Base-by-base conservation (phyloP, 2,113 vertebrate genomes). In the Hucho hucho region DNA sequence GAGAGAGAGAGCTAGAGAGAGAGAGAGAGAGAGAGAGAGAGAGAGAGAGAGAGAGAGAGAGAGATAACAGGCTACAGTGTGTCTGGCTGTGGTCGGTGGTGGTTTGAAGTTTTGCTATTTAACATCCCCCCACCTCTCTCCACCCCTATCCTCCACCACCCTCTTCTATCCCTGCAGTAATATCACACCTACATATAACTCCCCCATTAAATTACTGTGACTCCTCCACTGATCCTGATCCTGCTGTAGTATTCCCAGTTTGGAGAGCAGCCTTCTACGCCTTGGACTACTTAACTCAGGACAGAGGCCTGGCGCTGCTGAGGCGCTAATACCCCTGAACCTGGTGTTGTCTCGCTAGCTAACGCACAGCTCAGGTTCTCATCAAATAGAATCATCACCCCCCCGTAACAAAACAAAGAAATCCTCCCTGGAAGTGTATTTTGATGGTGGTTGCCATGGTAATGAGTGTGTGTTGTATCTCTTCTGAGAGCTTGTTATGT, bases 401-500 rank as follows among this genome's bases (percentile, higher is more conserved):
- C 14, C 93, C 94, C 93, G 72, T 81, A 90, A 94, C 95, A 97
- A 96, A 97, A 97, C 95, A 95, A 94, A 97, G 96, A 97, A 96
- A 95, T 96, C 95, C 96, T 94, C 90, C 92, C 94, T 95, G 93
- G 93, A 92, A 93, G 91, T 94, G 91, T 95, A 94, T 96, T 97
- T 97, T 96, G 96, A 97, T 96, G 93, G 91, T 81, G 22, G 91
- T 96, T 96, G 94, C 95, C 94, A 95, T 95, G 94, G 96, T 96
- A 97, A 98, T 96, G 95, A 96, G 95, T 94, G 90, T 88, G 90
- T 90, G 94, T 93, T 95, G 93, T 92, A 92, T 67, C 96, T 98
- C 97, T 99, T 97, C 94, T 94, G 97, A 98, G 97, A 96, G 95
- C 97, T 98, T 96, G 96, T 98, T 98, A 98, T 96, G 94, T 95